Base-by-base conservation (phyloP, 2,888 invertebrate genomes). In the Adela reaumurella region DNA sequence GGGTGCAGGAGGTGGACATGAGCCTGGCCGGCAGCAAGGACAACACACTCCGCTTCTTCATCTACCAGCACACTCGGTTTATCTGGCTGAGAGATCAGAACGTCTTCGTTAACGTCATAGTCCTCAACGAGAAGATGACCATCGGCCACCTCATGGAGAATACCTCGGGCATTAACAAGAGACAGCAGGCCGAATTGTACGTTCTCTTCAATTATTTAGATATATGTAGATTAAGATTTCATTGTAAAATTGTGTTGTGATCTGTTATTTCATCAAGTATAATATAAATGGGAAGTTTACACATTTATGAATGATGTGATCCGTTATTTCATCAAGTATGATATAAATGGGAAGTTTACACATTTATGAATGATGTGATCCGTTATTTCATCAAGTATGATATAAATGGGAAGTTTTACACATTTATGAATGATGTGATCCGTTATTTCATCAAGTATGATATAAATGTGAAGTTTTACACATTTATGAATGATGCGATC, bases 171-270 rank as follows among this genome's bases (percentile, higher is more conserved):
- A 68, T 84, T 47, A 79, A 74, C 52, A 77, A 81, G 58, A 62
- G 70, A 18, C 82, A 83, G 56, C 81, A 83, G 61, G 70, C 66
- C 58, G 81, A 83, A 67, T 65, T 83, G 84, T 84, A 68, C 79
- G 82, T 74, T 45, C n/a, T n/a, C n/a, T n/a, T n/a, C n/a, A 17
- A 24, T 20, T 24, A 28, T 41, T 42, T 17, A 19, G 19, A 29
- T 16, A 20, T 17, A 29, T 19, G 20, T 14, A 17, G 17, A 16
- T 17, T 17, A 46, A 46, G 35, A 29, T 11, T 11, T 29, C 10
- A 29, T 29, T 29, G 10, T 11, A 29, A 29, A 29, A 29, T 29
- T 29, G 35, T 29, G n/a, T n/a, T n/a, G n/a, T n/a, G n/a, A n/a
- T n/a, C n/a, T n/a, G n/a, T n/a, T n/a, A n/a, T n/a, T n/a, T n/a